Evolutionary conservation across 2,888 invertebrate species (phyloP).

Genomic region (Eudasyphora cyanicolor): DNA sequence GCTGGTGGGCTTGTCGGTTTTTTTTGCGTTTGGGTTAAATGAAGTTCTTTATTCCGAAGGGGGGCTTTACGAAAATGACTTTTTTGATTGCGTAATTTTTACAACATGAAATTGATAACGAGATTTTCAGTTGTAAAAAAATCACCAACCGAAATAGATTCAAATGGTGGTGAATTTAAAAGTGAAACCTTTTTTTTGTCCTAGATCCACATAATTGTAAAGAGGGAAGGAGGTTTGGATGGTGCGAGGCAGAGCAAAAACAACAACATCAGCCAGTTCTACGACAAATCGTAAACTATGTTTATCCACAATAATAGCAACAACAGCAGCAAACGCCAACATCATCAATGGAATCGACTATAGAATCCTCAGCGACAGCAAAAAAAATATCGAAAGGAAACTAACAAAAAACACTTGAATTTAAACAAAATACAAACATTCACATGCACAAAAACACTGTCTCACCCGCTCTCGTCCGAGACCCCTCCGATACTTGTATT

Average conservation of each 20-base stretch:
- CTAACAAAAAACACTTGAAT: constrained; percentile 27
- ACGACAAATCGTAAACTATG: constrained; percentile 26
- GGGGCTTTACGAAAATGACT: constrained; percentile 45
- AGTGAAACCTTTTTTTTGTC: constrained; percentile 5
- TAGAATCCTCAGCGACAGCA: background rate
- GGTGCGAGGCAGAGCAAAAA: too few species aligned
- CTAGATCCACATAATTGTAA: background rate
- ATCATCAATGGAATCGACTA: background rate
- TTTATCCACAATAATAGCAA: constrained; percentile 19
- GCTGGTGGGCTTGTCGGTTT: background rate
- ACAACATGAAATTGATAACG: constrained; percentile 63
- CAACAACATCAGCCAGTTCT: background rate
- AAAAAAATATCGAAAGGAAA: background rate
- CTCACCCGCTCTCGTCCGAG: background rate
- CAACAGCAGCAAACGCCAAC: background rate
- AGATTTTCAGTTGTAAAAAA: constrained; percentile 20
- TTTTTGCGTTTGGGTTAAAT: constrained; percentile 9
- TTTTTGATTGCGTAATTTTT: constrained; percentile 61
- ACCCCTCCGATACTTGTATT: background rate
- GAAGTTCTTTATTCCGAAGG: constrained; percentile 31
- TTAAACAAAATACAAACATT: constrained; percentile 35
- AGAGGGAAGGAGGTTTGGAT: background rate
- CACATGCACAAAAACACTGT: too few species aligned
- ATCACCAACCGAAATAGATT: constrained; percentile 17
- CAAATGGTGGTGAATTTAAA: constrained; percentile 28